Percentiles rank a stretch among this genome's conserved stretches.
Conservation (phyloP, 2,113 vertebrate genomes). For the Oxyruncus cristatus region DNA sequence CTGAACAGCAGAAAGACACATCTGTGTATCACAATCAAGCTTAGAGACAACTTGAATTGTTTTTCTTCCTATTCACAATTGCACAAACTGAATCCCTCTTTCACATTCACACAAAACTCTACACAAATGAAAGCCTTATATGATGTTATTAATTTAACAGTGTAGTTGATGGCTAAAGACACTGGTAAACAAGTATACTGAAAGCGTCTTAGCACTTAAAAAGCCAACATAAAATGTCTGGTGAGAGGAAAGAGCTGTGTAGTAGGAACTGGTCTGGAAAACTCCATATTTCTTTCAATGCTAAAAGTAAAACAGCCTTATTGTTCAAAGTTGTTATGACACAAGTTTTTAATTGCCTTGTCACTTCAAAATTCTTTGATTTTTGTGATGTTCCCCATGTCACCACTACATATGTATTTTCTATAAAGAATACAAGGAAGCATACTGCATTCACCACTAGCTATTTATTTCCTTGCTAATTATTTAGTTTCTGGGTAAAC, state of each 20-base stretch:
- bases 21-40: rapidly evolving
- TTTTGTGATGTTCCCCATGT: neutral
- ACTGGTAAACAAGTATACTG: neutral
- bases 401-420: neutral
- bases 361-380: neutral
- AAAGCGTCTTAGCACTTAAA: neutral
- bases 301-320: neutral
- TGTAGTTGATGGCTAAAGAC: neutral
- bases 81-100: neutral
- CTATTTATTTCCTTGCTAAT: neutral
- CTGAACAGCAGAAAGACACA: neutral
- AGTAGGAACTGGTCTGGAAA: neutral
- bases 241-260: neutral
- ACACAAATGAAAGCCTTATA: neutral
- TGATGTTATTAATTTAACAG: neutral
- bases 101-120: neutral
- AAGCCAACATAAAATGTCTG: neutral
- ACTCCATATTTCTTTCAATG: neutral
- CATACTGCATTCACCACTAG: neutral
- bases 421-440: neutral
- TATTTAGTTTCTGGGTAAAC: neutral
- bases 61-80: neutral
- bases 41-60: neutral
- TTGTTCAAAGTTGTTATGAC: neutral
- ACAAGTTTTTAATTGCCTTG: neutral